A percentile compares a stretch with the other conserved stretches of the same genome.
These are phyloP conservation scores for Lingula anatina DNA, from an alignment of 2,888 invertebrate species.

Conservation along the genomic window DNA sequence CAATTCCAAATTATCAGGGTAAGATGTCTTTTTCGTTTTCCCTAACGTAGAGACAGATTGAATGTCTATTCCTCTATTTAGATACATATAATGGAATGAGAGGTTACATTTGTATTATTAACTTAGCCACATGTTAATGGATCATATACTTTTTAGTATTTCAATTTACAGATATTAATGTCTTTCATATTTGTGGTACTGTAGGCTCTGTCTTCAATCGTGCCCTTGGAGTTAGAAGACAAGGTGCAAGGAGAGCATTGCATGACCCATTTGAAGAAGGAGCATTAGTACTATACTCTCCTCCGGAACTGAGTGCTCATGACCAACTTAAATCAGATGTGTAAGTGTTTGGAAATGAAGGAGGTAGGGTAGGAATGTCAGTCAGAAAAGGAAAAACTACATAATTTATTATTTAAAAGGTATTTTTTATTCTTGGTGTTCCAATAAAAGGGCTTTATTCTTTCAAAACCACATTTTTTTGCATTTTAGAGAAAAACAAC, in stretches of 20 bases:
- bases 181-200: not conserved
- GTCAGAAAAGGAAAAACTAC: too few relatives aligned
- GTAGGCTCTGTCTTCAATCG: constrained; percentile 62
- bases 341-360: constrained; percentile 46
- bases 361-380: not conserved
- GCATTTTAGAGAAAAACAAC: constrained; percentile 55
- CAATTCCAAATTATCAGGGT: constrained; percentile 76
- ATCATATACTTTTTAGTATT: not conserved
- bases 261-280: constrained; percentile 91
- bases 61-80: too few relatives aligned
- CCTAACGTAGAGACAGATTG: too few relatives aligned
- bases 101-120: too few relatives aligned
- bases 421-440: not conserved
- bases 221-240: constrained; percentile 72
- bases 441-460: not conserved
- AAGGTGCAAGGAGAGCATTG: constrained; percentile 64
- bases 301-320: constrained; percentile 78
- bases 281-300: constrained; percentile 81
- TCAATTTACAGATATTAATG: not conserved
- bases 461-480: not conserved
- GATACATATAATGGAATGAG: too few relatives aligned
- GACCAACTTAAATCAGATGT: constrained; percentile 77
- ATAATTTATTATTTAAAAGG: not conserved
- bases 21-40: constrained; percentile 4
- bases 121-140: too few relatives aligned